Base-by-base conservation (phyloP, 2,888 invertebrate genomes). In the Eupithecia subfuscata region DNA sequence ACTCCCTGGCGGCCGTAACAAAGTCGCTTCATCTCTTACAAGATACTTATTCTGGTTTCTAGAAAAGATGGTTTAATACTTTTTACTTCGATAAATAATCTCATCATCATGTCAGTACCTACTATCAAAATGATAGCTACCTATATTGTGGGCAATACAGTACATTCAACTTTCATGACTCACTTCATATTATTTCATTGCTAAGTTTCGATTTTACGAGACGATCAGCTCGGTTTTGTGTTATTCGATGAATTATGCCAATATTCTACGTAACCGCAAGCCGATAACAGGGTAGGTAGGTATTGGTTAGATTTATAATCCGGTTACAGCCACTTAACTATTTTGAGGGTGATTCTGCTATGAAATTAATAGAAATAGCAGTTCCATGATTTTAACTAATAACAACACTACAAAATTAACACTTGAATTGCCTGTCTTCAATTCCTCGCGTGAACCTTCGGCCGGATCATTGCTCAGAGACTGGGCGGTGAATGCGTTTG, bases 231-330 rank as follows among this genome's bases (percentile, higher is more conserved):
- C 30, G 45, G 22, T 22, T 67, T 43, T 40, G 18, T n/a, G 64
- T 14, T 67, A 70, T 30, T 56, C 67, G 60, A 74, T 71, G 69
- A 77, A 75, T 79, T 70, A 78, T 63, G 14, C 43, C 37, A 73
- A 71, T 76, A 74, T 64, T 22, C 69, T 69, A 65, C 37, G 72
- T 77, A 77, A 79, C 64, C 75, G 40, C 77, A 78, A 74, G 52
- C 76, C 43, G 43, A 70, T 69, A 71, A 73, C 48, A 60, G 45
- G 30, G n/a, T 56, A 56, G 52, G 52, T 56, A 22, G 22, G 22
- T 56, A 67, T 22, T 43, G 22, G 56, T 52, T 25, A 30, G 30
- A 45, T 74, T 64, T 64, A 68, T 73, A 69, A 75, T 69, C 48
- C 48, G n/a, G 25, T n/a, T 37, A 12, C 30, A 71, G 45, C 52